A percentile compares a stretch with the other conserved stretches of the same genome.
phyloP scores from a whole-genome alignment of 1,140 invertebrate species.

The Drosophila baimaii region DNA sequence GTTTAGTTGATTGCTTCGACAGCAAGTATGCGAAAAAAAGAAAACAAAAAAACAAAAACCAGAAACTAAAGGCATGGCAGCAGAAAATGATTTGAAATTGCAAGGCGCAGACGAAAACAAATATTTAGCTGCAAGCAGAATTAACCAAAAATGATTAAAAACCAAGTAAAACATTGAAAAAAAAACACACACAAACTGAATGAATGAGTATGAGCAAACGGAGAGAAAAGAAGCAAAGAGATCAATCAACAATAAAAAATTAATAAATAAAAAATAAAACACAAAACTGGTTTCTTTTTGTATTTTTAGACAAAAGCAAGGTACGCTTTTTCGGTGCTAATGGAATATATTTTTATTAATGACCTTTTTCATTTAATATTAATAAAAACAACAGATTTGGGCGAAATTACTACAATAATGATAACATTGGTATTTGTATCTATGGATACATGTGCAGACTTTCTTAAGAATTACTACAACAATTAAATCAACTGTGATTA shows the following conservation, averaged over 20 bases:
- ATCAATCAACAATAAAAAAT: slow-evolving; percentile 77
- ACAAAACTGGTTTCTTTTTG: slow-evolving; percentile 28
- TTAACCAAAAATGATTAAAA: slow-evolving; percentile 65
- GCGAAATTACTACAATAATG: too few species aligned
- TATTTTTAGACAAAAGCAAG: background rate
- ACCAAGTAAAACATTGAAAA: slow-evolving; percentile 44
- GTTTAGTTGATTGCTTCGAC: slow-evolving; percentile 59
- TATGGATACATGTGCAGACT: too few species aligned
- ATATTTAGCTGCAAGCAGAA: slow-evolving; percentile 67
- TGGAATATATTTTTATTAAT: too few species aligned
- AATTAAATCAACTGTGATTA: background rate
- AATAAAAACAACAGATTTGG: too few species aligned
- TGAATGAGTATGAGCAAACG: slow-evolving; percentile 56
- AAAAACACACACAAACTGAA: slow-evolving; percentile 50
- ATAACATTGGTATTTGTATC: too few species aligned
- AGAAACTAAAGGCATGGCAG: slow-evolving; percentile 27
- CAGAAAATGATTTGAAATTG: slow-evolving; percentile 36
- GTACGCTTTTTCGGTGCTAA: too few species aligned
- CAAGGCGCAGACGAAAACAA: slow-evolving; percentile 45
- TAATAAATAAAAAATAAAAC: slow-evolving; percentile 70
- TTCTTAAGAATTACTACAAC: background rate
- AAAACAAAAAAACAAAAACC: slow-evolving; percentile 2
- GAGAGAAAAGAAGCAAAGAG: slow-evolving; percentile 63
- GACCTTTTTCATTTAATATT: too few species aligned
- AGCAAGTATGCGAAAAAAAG: slow-evolving; percentile 23